Evolutionary conservation across 2,888 invertebrate species (phyloP).

Genomic region (Panopea generosa): DNA sequence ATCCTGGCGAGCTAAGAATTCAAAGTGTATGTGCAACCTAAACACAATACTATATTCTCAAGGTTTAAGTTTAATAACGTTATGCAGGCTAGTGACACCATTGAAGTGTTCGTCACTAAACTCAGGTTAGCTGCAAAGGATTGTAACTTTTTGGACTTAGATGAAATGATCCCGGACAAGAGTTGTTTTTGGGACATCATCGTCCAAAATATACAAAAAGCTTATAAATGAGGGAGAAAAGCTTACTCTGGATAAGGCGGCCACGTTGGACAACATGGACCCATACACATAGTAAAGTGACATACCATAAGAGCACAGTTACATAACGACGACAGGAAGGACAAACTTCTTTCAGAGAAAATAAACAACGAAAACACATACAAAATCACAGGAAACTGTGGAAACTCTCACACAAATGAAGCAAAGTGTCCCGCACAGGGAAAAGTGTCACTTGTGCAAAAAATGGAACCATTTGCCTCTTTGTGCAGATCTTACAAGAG

Average conservation of each 20-base stretch:
- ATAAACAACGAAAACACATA: background rate
- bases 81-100: slow-evolving; percentile 5
- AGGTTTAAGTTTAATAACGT: slow-evolving; percentile 7
- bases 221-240: background rate
- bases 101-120: slow-evolving; percentile 21
- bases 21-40: background rate
- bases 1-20: too few species aligned
- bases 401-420: background rate
- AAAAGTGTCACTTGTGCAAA: background rate
- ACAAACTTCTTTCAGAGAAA: too few species aligned
- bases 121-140: too few species aligned
- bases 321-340: background rate
- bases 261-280: background rate
- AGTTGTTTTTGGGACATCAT: slow-evolving; percentile 2
- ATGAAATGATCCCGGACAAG: background rate
- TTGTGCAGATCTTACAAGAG: background rate
- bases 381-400: background rate
- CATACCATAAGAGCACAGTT: too few species aligned
- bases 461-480: background rate
- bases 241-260: background rate
- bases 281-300: background rate
- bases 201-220: background rate
- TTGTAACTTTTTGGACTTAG: background rate
- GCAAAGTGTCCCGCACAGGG: background rate
- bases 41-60: background rate